Percentiles rank a stretch among this genome's conserved stretches.
phyloP scores from a whole-genome alignment of 2,888 invertebrate species.

The Scaeva pyrastri region DNA sequence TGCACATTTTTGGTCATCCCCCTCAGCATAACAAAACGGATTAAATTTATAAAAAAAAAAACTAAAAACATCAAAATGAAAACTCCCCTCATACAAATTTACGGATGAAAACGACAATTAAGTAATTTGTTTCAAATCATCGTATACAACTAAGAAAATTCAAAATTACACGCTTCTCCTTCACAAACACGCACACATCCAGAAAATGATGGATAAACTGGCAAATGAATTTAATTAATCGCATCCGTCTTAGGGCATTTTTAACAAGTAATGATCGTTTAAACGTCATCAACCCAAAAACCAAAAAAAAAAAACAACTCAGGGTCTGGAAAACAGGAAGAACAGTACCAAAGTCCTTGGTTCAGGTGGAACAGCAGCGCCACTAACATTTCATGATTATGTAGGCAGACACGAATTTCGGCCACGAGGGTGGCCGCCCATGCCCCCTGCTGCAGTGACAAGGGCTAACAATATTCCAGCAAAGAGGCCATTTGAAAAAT shows the following conservation, averaged over 20 bases:
- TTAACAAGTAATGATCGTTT: slow-evolving; percentile 63
- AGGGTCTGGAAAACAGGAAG: too few relatives aligned
- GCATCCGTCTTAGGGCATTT: slow-evolving; percentile 42
- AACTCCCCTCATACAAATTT: slow-evolving; percentile 70
- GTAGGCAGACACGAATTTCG: slow-evolving; percentile 8
- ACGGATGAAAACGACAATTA: slow-evolving; percentile 75
- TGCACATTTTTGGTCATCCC: too few relatives aligned
- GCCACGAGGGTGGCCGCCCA: background rate
- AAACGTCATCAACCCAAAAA: slow-evolving; percentile 28
- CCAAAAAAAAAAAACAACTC: background rate
- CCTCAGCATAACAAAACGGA: slow-evolving; percentile 69
- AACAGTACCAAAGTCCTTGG: background rate
- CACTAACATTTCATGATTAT: background rate
- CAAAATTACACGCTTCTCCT: slow-evolving; percentile 38
- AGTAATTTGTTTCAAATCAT: slow-evolving; percentile 67
- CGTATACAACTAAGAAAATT: slow-evolving; percentile 46
- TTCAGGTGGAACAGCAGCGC: slow-evolving; percentile 12
- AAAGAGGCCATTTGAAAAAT: slow-evolving; percentile 71
- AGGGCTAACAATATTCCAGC: slow-evolving; percentile 63
- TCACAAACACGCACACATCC: background rate
- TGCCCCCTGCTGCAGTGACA: background rate
- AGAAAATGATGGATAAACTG: slow-evolving; percentile 58
- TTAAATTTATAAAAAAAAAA: slow-evolving; percentile 72
- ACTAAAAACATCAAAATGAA: slow-evolving; percentile 63
- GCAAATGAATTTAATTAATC: slow-evolving; percentile 60